Percentiles rank a stretch among this genome's conserved stretches.
Evolutionary conservation across 2,797 vertebrate genomes (phyloP).

Genomic region (Hydrophis major): DNA sequence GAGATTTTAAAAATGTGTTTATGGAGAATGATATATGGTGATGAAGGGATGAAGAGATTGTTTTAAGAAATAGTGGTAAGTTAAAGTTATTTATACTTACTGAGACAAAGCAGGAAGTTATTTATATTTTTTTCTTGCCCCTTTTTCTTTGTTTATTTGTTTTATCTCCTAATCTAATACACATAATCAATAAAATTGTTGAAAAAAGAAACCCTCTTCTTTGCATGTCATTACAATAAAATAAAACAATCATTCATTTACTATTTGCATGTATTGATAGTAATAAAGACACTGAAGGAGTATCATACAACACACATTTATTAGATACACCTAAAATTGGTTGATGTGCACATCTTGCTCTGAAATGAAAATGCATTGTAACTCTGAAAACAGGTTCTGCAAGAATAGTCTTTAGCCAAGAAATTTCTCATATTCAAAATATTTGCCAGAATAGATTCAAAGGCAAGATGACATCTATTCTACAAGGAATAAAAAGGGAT

Average conservation of each 20-base stretch:
- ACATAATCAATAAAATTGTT: background rate
- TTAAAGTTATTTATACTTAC: background rate
- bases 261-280: too few relatives aligned
- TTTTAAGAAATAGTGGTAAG: too few relatives aligned
- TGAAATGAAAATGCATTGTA: rapidly evolving
- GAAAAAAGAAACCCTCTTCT: background rate
- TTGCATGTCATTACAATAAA: background rate
- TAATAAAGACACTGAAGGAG: background rate
- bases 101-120: background rate
- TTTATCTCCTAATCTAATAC: background rate
- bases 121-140: background rate
- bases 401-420: background rate
- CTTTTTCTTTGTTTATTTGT: background rate
- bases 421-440: background rate
- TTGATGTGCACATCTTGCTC: background rate
- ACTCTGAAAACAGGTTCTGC: background rate
- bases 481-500: background rate
- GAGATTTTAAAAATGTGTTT: background rate
- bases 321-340: background rate
- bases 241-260: background rate
- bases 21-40: background rate
- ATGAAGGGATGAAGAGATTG: background rate
- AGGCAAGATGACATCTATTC: background rate
- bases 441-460: background rate
- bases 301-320: background rate